Evolutionary conservation across 2,888 invertebrate species (phyloP).

Genomic region (Eupelmus urozonus): DNA sequence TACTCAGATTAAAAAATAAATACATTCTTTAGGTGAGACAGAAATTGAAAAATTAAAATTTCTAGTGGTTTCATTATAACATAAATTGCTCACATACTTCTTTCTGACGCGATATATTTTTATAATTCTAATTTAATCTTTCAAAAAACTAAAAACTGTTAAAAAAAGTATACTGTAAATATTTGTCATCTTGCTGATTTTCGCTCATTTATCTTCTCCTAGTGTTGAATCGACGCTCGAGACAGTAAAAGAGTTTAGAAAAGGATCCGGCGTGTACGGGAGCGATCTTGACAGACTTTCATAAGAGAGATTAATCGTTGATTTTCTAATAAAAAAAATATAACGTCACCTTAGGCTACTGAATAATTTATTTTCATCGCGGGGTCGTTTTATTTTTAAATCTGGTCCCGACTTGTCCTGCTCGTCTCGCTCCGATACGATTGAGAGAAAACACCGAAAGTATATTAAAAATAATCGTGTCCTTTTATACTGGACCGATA

Average conservation of each 20-base stretch:
- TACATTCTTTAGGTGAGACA: too few relatives aligned
- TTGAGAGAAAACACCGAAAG: conserved; percentile 28
- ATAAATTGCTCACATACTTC: too few relatives aligned
- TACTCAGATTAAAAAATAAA: too few relatives aligned
- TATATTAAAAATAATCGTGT: conserved; percentile 32
- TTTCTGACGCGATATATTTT: too few relatives aligned
- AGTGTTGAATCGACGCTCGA: conserved; percentile 1
- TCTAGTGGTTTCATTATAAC: too few relatives aligned
- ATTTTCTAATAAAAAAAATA: conserved; percentile 39
- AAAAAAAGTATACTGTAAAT: too few relatives aligned
- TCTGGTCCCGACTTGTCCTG: neutral
- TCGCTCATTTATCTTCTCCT: conserved; percentile 23
- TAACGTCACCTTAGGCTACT: conserved; percentile 24
- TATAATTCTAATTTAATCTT: too few relatives aligned
- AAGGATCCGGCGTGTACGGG: neutral
- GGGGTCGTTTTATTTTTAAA: conserved; percentile 12
- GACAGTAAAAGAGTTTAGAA: conserved; percentile 33
- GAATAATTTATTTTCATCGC: conserved; percentile 45
- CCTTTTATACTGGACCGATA: neutral
- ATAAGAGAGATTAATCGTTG: conserved; percentile 47
- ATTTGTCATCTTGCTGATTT: conserved; percentile 7
- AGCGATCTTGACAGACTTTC: conserved; percentile 42
- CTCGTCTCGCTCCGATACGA: neutral
- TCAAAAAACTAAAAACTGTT: too few relatives aligned
- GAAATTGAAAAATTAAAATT: too few relatives aligned